These are phyloP conservation scores for Acinonyx jubatus DNA, from an alignment of 2,113 vertebrate genomes.

Conservation along the genomic window DNA sequence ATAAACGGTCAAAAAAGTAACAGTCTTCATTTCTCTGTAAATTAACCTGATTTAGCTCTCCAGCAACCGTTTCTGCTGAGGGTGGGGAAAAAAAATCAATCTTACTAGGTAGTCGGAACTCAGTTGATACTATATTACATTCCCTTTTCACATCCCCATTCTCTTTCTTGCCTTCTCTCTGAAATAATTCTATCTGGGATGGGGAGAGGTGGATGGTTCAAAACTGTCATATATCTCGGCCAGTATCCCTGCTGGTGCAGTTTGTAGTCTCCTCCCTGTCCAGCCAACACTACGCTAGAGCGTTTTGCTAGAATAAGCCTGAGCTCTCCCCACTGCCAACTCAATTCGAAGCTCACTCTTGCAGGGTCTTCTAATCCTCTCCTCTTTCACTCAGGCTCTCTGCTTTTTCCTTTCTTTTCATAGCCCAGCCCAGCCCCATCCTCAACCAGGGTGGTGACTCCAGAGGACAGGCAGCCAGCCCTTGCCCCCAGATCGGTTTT, in stretches of 20 bases:
- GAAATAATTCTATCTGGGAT: not conserved
- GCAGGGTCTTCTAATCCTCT: not conserved
- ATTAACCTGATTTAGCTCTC: conserved; percentile 18
- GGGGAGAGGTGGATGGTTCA: not conserved
- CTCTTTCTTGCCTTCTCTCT: not conserved
- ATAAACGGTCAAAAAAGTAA: conserved; percentile 30
- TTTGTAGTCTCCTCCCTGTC: fast-evolving
- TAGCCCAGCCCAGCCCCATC: not conserved
- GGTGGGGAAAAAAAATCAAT: not conserved
- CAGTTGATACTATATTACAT: not conserved
- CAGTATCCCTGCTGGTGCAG: not conserved
- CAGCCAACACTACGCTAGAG: not conserved
- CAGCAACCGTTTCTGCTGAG: not conserved
- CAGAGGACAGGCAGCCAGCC: not conserved
- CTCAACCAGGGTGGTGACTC: not conserved
- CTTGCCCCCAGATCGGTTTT: not conserved
- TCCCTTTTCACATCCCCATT: too few species aligned
- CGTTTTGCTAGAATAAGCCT: not conserved
- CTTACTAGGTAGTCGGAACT: not conserved
- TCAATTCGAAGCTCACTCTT: not conserved
- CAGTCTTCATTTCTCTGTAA: not conserved
- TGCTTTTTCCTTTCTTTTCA: not conserved
- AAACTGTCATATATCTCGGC: not conserved
- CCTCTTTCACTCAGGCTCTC: not conserved
- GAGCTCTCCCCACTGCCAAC: not conserved